phyloP scores from a whole-genome alignment of 2,797 vertebrate species.

The Myripristis murdjan region DNA sequence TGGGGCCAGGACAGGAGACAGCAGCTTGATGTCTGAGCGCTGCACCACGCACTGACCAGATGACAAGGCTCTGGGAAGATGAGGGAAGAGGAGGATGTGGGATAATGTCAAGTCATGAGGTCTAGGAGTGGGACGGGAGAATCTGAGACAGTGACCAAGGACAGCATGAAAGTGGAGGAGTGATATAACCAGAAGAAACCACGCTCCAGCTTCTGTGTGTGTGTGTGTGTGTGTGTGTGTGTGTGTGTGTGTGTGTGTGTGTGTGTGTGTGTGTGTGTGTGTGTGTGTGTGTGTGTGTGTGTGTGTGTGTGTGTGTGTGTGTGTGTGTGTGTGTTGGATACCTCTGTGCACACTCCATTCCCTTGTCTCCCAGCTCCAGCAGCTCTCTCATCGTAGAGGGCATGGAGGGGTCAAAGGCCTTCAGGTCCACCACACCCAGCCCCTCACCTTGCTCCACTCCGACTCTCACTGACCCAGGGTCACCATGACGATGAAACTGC shows the following conservation, averaged over 20 bases:
- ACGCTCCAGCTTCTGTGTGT: no score
- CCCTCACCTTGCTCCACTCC: slow-evolving; percentile 89
- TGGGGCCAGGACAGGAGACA: slow-evolving; percentile 89
- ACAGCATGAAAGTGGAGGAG: background rate
- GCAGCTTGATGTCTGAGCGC: slow-evolving; percentile 77
- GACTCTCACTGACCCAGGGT: slow-evolving; percentile 75
- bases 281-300: background rate
- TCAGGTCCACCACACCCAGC: slow-evolving; percentile 88
- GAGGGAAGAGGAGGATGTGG: background rate
- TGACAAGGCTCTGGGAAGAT: slow-evolving; percentile 83
- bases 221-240: background rate
- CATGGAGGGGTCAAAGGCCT: slow-evolving; percentile 87
- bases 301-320: background rate
- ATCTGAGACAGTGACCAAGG: background rate
- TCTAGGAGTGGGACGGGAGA: background rate
- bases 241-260: background rate
- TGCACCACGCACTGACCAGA: slow-evolving; percentile 82
- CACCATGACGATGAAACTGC: slow-evolving; percentile 85
- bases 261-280: no score
- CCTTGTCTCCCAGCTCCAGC: slow-evolving; percentile 86
- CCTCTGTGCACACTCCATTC: slow-evolving; percentile 88
- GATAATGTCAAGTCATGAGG: background rate
- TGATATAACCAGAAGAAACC: background rate
- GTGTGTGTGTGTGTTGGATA: slow-evolving; percentile 48
- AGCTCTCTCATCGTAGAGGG: slow-evolving; percentile 89